A percentile compares a stretch with the other conserved stretches of the same genome.
phyloP scores from a whole-genome alignment of 1,140 invertebrate genomes.

The Dryas iulia region DNA sequence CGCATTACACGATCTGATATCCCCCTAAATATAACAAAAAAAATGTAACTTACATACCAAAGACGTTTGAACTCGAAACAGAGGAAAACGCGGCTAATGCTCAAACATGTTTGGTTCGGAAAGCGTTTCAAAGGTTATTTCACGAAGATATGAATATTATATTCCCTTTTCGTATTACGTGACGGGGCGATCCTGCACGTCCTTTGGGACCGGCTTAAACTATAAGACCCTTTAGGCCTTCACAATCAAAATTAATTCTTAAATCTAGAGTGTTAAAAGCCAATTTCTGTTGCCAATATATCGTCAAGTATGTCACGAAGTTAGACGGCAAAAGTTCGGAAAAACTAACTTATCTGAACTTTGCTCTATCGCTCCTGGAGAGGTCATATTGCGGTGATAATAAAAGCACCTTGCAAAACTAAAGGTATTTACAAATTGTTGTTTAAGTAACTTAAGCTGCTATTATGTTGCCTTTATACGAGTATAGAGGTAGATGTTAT shows the following conservation, averaged over 20 bases:
- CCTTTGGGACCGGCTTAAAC: slow-evolving; percentile 17
- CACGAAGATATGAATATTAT: slow-evolving; percentile 29
- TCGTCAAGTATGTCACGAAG: slow-evolving; percentile 16
- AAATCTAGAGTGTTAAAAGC: not conserved
- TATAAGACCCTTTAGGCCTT: slow-evolving; percentile 22
- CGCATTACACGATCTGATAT: not conserved
- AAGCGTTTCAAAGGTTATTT: slow-evolving; percentile 24
- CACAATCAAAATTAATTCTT: not conserved
- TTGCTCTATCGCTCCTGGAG: slow-evolving; percentile 16
- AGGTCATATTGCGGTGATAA: slow-evolving; percentile 15
- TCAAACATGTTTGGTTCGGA: slow-evolving; percentile 13
- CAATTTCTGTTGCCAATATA: not conserved
- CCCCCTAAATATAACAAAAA: not conserved
- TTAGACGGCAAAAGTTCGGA: slow-evolving; percentile 15
- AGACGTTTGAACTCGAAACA: not conserved
- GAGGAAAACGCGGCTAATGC: slow-evolving; percentile 3
- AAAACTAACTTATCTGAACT: slow-evolving; percentile 28
- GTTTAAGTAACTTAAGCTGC: not conserved
- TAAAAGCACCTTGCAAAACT: not conserved
- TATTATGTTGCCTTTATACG: not conserved
- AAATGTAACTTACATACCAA: not conserved
- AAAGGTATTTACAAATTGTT: not conserved
- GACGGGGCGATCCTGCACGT: slow-evolving; percentile 20
- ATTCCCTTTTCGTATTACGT: slow-evolving; percentile 25
- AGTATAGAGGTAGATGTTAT: too few species aligned